Evolutionary conservation across 2,797 vertebrate species (phyloP).

Genomic region (Acrocephalus scirpaceus): DNA sequence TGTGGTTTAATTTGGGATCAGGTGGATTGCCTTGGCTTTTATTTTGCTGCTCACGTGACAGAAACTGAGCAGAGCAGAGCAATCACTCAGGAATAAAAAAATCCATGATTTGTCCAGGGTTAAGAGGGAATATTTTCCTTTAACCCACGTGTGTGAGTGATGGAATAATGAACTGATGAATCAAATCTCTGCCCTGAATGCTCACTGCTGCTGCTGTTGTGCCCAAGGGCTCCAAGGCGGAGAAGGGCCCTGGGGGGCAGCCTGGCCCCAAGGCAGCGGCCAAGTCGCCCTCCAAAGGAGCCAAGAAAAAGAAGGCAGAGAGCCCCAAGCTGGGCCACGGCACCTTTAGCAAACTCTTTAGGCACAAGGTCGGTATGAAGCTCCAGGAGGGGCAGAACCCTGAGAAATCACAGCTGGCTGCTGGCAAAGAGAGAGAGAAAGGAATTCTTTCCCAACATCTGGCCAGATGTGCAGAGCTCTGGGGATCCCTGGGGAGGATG

Average conservation of each 20-base stretch:
- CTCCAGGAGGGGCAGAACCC: conserved; percentile 33
- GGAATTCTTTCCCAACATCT: not conserved
- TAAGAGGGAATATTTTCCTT: not conserved
- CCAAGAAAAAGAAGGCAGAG: conserved; percentile 81
- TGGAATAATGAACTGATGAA: not conserved
- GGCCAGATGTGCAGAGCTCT: not conserved
- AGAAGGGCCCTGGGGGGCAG: conserved; percentile 72
- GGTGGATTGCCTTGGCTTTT: not conserved
- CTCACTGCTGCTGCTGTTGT: conserved; percentile 61
- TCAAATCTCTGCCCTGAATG: not conserved
- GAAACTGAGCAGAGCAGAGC: not conserved
- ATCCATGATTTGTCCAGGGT: accelerated
- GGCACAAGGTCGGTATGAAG: conserved; percentile 85
- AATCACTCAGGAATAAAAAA: not conserved
- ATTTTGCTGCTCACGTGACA: not conserved
- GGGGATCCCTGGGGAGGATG: not conserved
- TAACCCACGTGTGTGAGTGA: not conserved
- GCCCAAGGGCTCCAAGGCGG: conserved; percentile 72
- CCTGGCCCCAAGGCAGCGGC: conserved; percentile 37
- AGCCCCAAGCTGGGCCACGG: conserved; percentile 75
- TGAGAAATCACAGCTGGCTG: conserved; percentile 45
- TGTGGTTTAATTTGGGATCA: not conserved
- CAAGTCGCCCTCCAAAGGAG: conserved; percentile 58
- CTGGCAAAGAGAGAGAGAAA: not conserved
- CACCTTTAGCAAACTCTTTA: conserved; percentile 88